Evolutionary conservation across 2,113 vertebrate genomes (phyloP), one percentile per base, ranked within the genome.

Genomic region (Aegithalos caudatus): DNA sequence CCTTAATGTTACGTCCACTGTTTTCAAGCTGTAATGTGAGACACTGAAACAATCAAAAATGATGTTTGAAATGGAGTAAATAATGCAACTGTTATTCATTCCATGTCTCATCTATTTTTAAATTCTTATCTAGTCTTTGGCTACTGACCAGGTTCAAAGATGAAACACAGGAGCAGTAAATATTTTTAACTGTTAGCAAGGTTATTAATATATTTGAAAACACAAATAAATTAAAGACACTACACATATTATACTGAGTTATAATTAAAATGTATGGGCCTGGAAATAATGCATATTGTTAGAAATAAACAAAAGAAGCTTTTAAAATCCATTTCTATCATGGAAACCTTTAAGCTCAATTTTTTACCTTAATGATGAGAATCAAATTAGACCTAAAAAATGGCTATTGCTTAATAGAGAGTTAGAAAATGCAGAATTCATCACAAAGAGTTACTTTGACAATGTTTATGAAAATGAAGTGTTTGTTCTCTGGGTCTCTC

Each of bases 321-420:
- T 57, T 71, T 67, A 5, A 71, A 79, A 71, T 71, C 5, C 0
- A 0, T 2, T 90, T 82, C 5, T 62, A 20, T 21, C 0, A 8
- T 11, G 9, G 29, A 71, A 91, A 88, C 0, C 3, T 47, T 79
- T 88, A 74, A 92, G 31, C 5, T 66, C 18, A 48, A 9, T 20
- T 57, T 76, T 79, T 88, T 60, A 27, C 22, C 9, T 57, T n/a
- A 61, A 53, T 57, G 14, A 35, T 47, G 28, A 50, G 28, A 86
- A 57, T 56, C 23, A 33, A 29, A 77, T 61, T 57, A 84, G 13
- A 73, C 22, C 16, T 65, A 40, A 12, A 35, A 35, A 89, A 28
- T 33, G 9, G 14, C n/a, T 84, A 17, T 57, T 83, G 37, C 37
- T 50, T 61, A 70, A 83, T 10, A 80, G 12, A 70, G 19, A 48